These are phyloP conservation scores for Orthochromis indermauri DNA, from an alignment of 2,113 vertebrate genomes.

Conservation along the genomic window DNA sequence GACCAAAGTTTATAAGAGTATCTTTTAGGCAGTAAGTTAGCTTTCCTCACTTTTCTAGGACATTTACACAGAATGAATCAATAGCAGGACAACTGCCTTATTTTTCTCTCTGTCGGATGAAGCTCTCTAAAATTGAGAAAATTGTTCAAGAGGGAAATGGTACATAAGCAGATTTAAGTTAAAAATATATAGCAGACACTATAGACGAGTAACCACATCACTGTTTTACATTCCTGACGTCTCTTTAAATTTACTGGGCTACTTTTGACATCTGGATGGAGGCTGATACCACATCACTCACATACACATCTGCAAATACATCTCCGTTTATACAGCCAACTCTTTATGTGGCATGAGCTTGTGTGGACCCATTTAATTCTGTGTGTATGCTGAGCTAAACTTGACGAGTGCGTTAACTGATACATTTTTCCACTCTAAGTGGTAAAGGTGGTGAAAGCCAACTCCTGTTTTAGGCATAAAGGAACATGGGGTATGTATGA, in stretches of 20 bases:
- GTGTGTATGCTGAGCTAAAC: not conserved
- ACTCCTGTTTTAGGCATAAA: not conserved
- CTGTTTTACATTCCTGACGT: not conserved
- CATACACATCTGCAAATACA: slow-evolving; percentile 12
- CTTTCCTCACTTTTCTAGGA: not conserved
- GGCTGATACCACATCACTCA: slow-evolving; percentile 43
- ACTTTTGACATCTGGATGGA: slow-evolving; percentile 30
- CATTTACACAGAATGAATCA: not conserved
- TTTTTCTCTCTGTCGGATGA: not conserved
- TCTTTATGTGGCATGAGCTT: not conserved
- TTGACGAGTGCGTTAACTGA: not conserved
- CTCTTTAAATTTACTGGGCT: not conserved
- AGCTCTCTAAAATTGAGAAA: not conserved
- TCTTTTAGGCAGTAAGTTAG: not conserved
- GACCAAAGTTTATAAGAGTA: not conserved
- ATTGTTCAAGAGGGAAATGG: not conserved
- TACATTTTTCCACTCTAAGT: not conserved
- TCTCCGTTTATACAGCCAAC: not conserved
- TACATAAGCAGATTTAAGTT: not conserved
- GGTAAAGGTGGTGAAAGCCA: not conserved
- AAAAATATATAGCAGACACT: not conserved
- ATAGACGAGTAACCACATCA: slow-evolving; percentile 5
- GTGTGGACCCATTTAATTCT: not conserved
- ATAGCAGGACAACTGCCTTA: not conserved
- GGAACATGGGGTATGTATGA: not conserved